phyloP scores from a whole-genome alignment of 2,888 invertebrate genomes.

The Pediacus dermestoides region DNA sequence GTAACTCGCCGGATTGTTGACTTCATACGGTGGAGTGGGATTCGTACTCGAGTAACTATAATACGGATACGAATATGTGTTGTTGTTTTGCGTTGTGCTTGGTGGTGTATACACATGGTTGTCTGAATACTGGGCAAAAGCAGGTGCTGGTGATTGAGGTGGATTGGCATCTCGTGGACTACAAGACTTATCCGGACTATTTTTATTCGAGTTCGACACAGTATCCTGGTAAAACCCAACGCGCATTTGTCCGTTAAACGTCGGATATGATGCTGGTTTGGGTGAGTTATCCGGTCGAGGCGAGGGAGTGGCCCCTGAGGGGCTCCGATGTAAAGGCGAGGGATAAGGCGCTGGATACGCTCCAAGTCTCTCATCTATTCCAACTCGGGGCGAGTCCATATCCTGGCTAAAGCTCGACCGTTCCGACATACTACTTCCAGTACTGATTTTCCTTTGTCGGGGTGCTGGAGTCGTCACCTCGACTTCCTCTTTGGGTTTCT shows the following conservation, averaged over 20 bases:
- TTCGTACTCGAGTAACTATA: slow-evolving; percentile 49
- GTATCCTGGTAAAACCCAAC: slow-evolving; percentile 88
- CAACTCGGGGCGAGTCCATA: slow-evolving; percentile 67
- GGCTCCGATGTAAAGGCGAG: slow-evolving; percentile 68
- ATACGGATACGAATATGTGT: slow-evolving; percentile 42
- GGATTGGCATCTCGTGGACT: slow-evolving; percentile 70
- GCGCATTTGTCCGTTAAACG: slow-evolving; percentile 77
- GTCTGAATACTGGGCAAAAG: slow-evolving; percentile 53
- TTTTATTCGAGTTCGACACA: slow-evolving; percentile 75
- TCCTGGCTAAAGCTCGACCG: slow-evolving; percentile 76
- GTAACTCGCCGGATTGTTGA: slow-evolving; percentile 43
- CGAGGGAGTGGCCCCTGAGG: slow-evolving; percentile 67
- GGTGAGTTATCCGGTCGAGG: slow-evolving; percentile 67
- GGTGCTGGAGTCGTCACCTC: slow-evolving; percentile 45
- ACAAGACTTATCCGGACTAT: slow-evolving; percentile 80
- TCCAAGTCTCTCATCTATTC: slow-evolving; percentile 58
- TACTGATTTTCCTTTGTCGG: slow-evolving; percentile 69
- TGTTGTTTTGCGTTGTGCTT: slow-evolving; percentile 49
- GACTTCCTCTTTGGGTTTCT: slow-evolving; percentile 25
- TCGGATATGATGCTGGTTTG: slow-evolving; percentile 65
- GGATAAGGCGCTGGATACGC: slow-evolving; percentile 69
- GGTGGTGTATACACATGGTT: slow-evolving; percentile 57
- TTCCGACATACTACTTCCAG: slow-evolving; percentile 76
- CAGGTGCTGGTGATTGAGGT: slow-evolving; percentile 53
- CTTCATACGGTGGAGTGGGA: slow-evolving; percentile 50